Evolutionary conservation across 2,797 vertebrate species (phyloP).

Genomic region (Buphagus erythrorhynchus): DNA sequence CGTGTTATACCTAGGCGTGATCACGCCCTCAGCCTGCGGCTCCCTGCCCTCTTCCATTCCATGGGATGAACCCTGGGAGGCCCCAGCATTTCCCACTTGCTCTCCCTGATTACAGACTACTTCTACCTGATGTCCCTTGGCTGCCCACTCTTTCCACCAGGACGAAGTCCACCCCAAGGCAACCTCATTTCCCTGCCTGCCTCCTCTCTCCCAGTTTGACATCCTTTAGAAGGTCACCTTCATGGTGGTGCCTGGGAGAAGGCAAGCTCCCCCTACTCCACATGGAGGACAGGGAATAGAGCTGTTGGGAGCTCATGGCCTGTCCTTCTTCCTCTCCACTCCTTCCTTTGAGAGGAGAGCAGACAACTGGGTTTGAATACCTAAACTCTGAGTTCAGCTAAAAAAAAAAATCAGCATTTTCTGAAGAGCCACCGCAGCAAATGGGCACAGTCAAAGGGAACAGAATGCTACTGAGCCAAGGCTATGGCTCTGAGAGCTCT

Average conservation of each 20-base stretch:
- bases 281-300: neutral
- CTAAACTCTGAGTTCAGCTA: neutral
- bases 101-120: neutral
- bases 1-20: fast-evolving
- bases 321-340: neutral
- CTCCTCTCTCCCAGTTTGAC: neutral
- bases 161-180: neutral
- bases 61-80: fast-evolving
- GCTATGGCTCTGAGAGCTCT: neutral
- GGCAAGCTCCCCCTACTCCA: neutral
- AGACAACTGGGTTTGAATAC: neutral
- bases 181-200: neutral
- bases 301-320: fast-evolving
- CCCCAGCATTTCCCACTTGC: neutral
- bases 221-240: neutral
- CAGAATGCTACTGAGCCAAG: neutral
- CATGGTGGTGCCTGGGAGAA: neutral
- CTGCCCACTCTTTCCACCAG: fast-evolving
- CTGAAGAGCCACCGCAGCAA: neutral
- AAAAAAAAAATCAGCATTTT: neutral
- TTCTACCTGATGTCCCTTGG: neutral
- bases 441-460: fast-evolving
- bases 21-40: fast-evolving
- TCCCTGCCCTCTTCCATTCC: neutral
- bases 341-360: neutral